A percentile compares a stretch with the other conserved stretches of the same genome.
Conservation (phyloP, 2,113 vertebrate species). For the Pitta sordida region DNA sequence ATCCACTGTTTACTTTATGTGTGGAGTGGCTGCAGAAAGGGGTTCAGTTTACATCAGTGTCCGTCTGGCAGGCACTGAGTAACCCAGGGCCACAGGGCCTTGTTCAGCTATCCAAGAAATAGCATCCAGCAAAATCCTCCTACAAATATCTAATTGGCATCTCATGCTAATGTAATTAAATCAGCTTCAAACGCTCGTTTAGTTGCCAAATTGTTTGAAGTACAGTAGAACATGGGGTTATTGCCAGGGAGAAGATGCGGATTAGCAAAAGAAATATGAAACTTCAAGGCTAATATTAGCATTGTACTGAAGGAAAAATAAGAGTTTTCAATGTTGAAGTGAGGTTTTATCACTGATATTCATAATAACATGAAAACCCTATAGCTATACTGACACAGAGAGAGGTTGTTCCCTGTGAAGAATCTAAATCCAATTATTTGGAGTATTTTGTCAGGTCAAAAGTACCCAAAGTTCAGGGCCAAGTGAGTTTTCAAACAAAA, state of each 20-base stretch:
- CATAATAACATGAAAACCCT: not conserved
- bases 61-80: not conserved
- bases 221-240: not conserved
- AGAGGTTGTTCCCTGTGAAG: not conserved
- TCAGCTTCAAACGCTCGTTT: not conserved
- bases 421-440: not conserved
- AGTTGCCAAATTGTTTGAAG: not conserved
- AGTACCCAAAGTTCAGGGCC: not conserved
- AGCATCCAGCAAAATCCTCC: not conserved
- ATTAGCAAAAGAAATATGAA: not conserved
- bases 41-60: conserved; percentile 1
- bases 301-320: not conserved
- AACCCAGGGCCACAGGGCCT: not conserved
- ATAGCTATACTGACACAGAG: not conserved
- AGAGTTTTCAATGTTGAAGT: not conserved
- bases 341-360: not conserved
- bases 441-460: not conserved
- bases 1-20: conserved; percentile 11
- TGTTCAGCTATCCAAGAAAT: not conserved
- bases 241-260: not conserved
- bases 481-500: not conserved
- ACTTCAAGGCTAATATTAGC: not conserved
- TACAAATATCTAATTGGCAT: not conserved
- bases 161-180: conserved; percentile 2
- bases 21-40: not conserved